These are phyloP conservation scores for Bovichtus diacanthus DNA, from an alignment of 2,797 vertebrate species.

Conservation along the genomic window DNA sequence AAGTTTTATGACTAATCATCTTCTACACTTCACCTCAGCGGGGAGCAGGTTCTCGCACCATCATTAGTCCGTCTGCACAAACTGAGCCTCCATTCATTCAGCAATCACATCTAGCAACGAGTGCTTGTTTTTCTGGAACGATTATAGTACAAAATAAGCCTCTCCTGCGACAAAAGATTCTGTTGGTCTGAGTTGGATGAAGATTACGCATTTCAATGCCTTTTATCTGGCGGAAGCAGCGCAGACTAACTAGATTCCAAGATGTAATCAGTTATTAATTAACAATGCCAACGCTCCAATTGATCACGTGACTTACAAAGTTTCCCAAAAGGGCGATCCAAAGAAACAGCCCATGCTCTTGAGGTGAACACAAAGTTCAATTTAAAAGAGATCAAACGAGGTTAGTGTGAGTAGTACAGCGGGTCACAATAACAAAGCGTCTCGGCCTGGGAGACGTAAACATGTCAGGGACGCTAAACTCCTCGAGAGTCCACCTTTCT, in stretches of 20 bases:
- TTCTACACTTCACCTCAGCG: slow-evolving; percentile 46
- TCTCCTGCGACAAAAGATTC: slow-evolving; percentile 25
- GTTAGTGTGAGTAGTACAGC: slow-evolving; percentile 50
- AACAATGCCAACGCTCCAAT: slow-evolving; percentile 16
- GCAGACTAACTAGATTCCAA: background rate
- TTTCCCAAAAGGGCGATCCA: slow-evolving; percentile 12
- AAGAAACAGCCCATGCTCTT: background rate
- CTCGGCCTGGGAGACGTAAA: slow-evolving; percentile 42
- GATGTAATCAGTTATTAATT: slow-evolving; percentile 44
- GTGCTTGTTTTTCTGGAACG: slow-evolving; percentile 41
- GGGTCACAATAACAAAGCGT: slow-evolving; percentile 37
- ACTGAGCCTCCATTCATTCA: slow-evolving; percentile 60
- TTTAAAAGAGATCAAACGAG: slow-evolving; percentile 45
- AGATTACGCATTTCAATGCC: slow-evolving; percentile 41
- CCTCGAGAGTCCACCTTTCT: slow-evolving; percentile 50
- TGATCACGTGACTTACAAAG: slow-evolving; percentile 19
- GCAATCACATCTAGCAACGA: slow-evolving; percentile 50
- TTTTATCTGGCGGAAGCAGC: slow-evolving; percentile 2
- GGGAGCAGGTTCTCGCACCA: slow-evolving; percentile 53
- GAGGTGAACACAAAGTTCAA: slow-evolving; percentile 29
- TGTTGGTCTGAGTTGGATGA: slow-evolving; percentile 14
- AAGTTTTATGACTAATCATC: slow-evolving; percentile 67
- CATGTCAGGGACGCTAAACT: slow-evolving; percentile 63
- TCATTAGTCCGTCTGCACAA: slow-evolving; percentile 58
- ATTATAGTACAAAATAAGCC: slow-evolving; percentile 44